Evolutionary conservation across 37 sponge, comb jelly and placozoan species (phyloP), one percentile per base, ranked within the genome.

Genomic region (Aplysina aerophoba): DNA sequence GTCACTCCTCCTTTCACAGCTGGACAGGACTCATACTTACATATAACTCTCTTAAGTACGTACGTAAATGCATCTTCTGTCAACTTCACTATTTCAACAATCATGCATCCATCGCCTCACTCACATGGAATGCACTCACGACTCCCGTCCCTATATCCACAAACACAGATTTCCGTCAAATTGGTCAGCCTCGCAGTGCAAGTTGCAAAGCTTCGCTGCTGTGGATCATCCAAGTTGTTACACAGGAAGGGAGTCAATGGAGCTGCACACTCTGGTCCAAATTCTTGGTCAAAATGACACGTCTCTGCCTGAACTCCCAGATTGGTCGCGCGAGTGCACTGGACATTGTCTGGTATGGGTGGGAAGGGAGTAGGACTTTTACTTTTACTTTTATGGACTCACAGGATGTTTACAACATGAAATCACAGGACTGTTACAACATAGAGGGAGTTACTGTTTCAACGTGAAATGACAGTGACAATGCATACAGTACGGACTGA

Each of bases 201-300:
- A 14, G 20, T 2, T 25, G 20, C 25, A 41, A 75, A 75, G 3
- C 22, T 24, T 2, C 6, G 15, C 20, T 36, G 53, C 78, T 36
- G 17, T 41, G 25, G 5, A 6, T 69, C 34, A 44, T 75, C 53
- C 12, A 44, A 15, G 20, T 4, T 13, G 15, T 75, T 75, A 15
- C 78, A 75, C 78, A 75, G 50, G 12, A 75, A 75, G 25, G 25
- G 20, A 36, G 53, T 53, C 25, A 75, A 40, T 1, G 78, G 78
- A 3, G 78, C 78, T n/a, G 78, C 44, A 50, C 78, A 75, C 2
- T 20, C 37, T 12, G 37, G 36, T 5, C 6, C 13, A 25, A 36
- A 25, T 2, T 35, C 44, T 5, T 33, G 40, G 8, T 25, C 12
- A 37, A 90, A 93, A 73, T 93, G 94, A 59, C 94, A 93, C 56